Conservation (phyloP, 1,140 invertebrate species). For the Copidosoma floridanum region DNA sequence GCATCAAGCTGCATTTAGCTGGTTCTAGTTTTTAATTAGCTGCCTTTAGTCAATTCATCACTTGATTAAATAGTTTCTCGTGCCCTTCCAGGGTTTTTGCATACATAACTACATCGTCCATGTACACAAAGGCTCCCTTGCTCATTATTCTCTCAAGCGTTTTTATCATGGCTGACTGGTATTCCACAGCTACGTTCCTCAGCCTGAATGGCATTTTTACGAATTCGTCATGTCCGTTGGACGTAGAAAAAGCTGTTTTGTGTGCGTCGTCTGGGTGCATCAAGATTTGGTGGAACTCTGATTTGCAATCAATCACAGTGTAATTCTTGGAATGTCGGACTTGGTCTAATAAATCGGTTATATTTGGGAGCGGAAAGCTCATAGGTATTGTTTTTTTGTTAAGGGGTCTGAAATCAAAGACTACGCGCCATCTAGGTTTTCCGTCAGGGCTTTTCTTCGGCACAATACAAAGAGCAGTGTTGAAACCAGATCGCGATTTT, state of each 20-base stretch:
- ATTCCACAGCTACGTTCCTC: constrained; percentile 39
- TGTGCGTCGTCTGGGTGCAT: constrained; percentile 41
- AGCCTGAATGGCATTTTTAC: constrained; percentile 45
- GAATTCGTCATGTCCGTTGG: constrained; percentile 43
- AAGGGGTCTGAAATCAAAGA: constrained; percentile 44
- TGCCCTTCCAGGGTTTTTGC: constrained; percentile 41
- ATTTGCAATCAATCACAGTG: constrained; percentile 48
- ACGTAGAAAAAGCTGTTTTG: constrained; percentile 49
- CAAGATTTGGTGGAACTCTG: constrained; percentile 57
- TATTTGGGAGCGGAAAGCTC: constrained; percentile 58
- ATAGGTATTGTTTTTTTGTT: constrained; percentile 51
- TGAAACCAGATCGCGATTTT: constrained; percentile 28
- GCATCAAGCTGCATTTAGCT: constrained; percentile 6
- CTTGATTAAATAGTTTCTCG: neutral
- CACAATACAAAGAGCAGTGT: constrained; percentile 28
- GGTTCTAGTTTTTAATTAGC: neutral
- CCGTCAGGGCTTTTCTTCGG: constrained; percentile 34
- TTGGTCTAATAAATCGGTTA: constrained; percentile 47
- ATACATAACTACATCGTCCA: constrained; percentile 52
- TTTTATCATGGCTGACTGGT: constrained; percentile 45
- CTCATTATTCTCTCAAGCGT: constrained; percentile 42
- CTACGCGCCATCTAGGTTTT: constrained; percentile 29
- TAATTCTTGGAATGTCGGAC: constrained; percentile 44
- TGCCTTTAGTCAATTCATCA: neutral
- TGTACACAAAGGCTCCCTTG: constrained; percentile 43